Percentiles rank a stretch among this genome's conserved stretches.
phyloP scores from a whole-genome alignment of 2,113 vertebrate genomes.

The Eulacestoma nigropectus region DNA sequence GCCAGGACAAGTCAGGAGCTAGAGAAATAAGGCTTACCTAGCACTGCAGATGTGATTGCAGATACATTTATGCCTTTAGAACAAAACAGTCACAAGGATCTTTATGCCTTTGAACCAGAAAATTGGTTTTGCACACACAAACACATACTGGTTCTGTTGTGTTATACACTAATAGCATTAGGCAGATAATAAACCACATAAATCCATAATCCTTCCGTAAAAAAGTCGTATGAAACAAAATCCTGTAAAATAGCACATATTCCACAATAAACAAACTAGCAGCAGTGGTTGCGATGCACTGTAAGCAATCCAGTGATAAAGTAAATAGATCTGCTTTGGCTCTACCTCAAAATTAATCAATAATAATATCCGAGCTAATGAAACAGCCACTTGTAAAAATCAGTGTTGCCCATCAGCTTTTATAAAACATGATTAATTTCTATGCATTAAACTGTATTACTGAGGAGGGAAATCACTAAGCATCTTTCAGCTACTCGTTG shows the following conservation, averaged over 20 bases:
- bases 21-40: background rate
- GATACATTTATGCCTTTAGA: background rate
- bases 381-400: conserved; percentile 17
- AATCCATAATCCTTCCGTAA: background rate
- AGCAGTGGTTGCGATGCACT: background rate
- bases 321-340: background rate
- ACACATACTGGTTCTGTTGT: background rate
- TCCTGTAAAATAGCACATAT: background rate
- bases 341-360: conserved; percentile 1
- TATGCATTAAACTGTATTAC: background rate
- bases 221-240: background rate
- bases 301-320: background rate
- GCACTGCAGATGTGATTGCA: background rate
- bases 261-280: background rate
- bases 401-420: background rate
- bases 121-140: background rate
- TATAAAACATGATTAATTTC: background rate
- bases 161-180: background rate
- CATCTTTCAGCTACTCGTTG: background rate
- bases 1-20: background rate
- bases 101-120: background rate
- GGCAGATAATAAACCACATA: background rate
- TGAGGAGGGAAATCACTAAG: background rate
- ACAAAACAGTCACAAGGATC: background rate
- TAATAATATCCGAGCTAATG: conserved; percentile 14